Evolutionary conservation across 2,888 invertebrate species (phyloP).

Genomic region (Zygogramma bicolorata): DNA sequence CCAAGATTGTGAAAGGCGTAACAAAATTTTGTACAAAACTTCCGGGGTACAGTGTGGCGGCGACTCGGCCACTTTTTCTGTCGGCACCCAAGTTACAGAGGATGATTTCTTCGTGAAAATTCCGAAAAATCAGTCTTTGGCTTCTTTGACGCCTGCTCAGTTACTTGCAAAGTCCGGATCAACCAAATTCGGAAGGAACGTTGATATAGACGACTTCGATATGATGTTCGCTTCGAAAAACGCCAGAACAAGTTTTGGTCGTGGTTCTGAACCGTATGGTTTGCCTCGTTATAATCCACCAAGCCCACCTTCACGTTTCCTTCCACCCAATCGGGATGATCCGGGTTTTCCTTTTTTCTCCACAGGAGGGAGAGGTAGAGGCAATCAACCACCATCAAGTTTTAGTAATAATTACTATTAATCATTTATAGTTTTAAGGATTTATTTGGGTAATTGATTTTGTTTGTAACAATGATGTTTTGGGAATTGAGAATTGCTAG

Average conservation of each 20-base stretch:
- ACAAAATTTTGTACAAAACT: conserved; percentile 47
- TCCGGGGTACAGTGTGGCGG: conserved; percentile 54
- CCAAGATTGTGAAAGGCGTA: conserved; percentile 58
- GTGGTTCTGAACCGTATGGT: not conserved
- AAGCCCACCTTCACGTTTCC: not conserved
- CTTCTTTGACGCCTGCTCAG: conserved; percentile 64
- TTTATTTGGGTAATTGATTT: conserved; percentile 1
- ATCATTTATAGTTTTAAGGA: not conserved
- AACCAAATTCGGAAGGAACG: conserved; percentile 10
- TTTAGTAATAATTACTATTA: conserved; percentile 9
- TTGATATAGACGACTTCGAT: conserved; percentile 34
- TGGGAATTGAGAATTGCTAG: not conserved
- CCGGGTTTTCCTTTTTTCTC: not conserved
- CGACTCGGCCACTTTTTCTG: conserved; percentile 48
- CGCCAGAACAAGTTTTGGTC: not conserved
- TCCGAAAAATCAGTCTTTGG: conserved; percentile 61
- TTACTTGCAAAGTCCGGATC: conserved; percentile 54
- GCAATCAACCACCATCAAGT: not conserved
- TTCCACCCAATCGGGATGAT: not conserved
- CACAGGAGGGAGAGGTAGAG: conserved; percentile 1
- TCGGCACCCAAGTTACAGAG: conserved; percentile 62
- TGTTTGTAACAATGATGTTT: not conserved
- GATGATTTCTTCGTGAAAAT: conserved; percentile 57
- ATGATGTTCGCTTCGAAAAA: conserved; percentile 6
- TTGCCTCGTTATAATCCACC: not conserved